Evolutionary conservation across 2,797 vertebrate genomes (phyloP), one percentile per base, ranked within the genome.

Genomic region (Enteromius argenteus): DNA sequence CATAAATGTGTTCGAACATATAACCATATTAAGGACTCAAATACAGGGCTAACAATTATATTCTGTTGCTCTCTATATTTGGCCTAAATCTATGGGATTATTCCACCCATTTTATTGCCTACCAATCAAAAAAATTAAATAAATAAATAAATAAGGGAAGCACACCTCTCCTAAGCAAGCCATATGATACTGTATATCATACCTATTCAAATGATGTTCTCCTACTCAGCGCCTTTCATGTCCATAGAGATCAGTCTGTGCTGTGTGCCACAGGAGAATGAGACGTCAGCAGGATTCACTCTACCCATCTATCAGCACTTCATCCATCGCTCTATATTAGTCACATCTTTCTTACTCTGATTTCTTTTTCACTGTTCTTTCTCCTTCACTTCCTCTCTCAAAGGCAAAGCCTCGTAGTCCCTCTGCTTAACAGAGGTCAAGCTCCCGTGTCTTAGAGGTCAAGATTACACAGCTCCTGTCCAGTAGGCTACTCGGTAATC

Each of bases 261-360:
- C 60, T 37, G 27, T 9, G 19, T 53, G 27, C 79, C 71, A 82
- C n/a, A 6, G 60, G 44, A 68, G 51, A 66, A 27, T n/a, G 7
- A 69, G 32, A 71, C 10, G 15, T 84, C 86, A 84, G 82, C 71
- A 72, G 46, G 32, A 72, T 32, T 73, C 68, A 37, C 58, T 60
- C 68, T 81, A 39, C 21, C 23, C 66, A 69, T 86, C 42, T 58
- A 39, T 84, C 81, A 68, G 75, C 67, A 78, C 37, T 82, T 74
- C 32, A 62, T 69, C 35, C 32, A 53, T 85, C 44, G 80, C 44
- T 75, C 53, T 73, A 8, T 77, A 58, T 62, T 39, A 67, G 35
- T 64, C 71, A 53, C 19, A 69, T 81, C 42, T 82, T 78, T 77
- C 58, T 81, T 17, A 39, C 35, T 80, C 39, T 46, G 21, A 27